Evolutionary conservation across 2,113 vertebrate genomes (phyloP), one percentile per base, ranked within the genome.

Genomic region (Collichthys lucidus): DNA sequence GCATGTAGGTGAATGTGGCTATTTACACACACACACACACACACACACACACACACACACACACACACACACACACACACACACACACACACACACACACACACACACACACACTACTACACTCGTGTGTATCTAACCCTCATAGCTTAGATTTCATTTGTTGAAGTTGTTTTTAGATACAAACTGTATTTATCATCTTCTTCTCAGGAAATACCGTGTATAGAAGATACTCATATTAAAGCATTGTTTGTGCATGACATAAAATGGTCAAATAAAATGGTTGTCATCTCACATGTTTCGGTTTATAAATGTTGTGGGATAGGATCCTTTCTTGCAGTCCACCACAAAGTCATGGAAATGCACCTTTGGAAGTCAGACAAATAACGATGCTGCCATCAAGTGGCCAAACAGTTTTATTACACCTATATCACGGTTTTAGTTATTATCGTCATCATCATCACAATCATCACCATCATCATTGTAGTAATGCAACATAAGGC

Each of bases 331-430:
- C 62, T n/a, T 76, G 35, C 35, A 74, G 15, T 35, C 47, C 49
- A 44, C 0, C 29, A 24, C 1, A 53, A 3, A 49, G 8, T 40
- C 50, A 17, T 22, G 6, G 1, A 42, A 0, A 46, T 9, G 20
- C 17, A 11, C 17, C 4, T 11, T 19, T 57, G 42, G 0, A 70
- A 11, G 22, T 46, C 29, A n/a, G 1, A 75, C 46, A 53, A 19
- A 78, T 56, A 42, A 19, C 87, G 81, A 89, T 88, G 88, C 86
- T 94, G 91, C 91, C 91, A 86, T 78, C 93, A 82, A 81, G 86
- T 84, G 93, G 84, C 29, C 31, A 3, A 29, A 0, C 2, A 3
- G 4, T 0, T 5, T 71, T 67, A 82, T 88, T 82, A 76, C 91
- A 62, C 11, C 22, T 29, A 17, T 47, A 4, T 29, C 57, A 52